Conservation (phyloP, 1,140 invertebrate species). For the Drosophila biarmipes region DNA sequence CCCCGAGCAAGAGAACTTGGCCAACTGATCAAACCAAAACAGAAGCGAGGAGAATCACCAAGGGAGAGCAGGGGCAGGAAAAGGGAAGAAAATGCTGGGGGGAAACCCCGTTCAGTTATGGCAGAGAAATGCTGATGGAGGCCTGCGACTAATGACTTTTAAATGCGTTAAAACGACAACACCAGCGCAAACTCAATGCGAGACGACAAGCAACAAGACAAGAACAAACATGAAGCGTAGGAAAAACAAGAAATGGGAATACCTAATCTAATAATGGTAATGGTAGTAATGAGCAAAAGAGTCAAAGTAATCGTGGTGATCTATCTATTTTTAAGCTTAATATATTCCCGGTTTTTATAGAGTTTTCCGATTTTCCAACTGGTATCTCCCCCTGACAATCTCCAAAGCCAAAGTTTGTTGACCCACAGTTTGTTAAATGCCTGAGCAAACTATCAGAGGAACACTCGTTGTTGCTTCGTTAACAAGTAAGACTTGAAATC, state of each 20-base stretch:
- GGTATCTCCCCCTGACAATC: constrained; percentile 1
- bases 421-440: constrained; percentile 14
- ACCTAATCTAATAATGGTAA: constrained; percentile 9
- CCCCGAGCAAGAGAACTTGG: constrained; percentile 24
- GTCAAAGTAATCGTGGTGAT: background rate
- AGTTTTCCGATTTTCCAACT: background rate
- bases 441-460: constrained; percentile 5
- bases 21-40: constrained; percentile 47
- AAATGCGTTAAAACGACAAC: constrained; percentile 66
- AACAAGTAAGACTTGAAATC: constrained; percentile 3
- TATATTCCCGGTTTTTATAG: background rate
- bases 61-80: background rate
- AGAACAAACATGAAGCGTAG: constrained; percentile 17
- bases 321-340: background rate
- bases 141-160: constrained; percentile 77
- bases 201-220: constrained; percentile 36
- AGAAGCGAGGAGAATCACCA: constrained; percentile 13
- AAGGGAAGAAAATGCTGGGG: constrained; percentile 20
- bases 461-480: constrained; percentile 16
- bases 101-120: constrained; percentile 19
- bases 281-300: background rate
- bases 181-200: constrained; percentile 9
- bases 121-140: constrained; percentile 38
- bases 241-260: background rate
- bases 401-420: background rate